Evolutionary conservation across 2,888 invertebrate species (phyloP).

Genomic region (Volucella inflata): DNA sequence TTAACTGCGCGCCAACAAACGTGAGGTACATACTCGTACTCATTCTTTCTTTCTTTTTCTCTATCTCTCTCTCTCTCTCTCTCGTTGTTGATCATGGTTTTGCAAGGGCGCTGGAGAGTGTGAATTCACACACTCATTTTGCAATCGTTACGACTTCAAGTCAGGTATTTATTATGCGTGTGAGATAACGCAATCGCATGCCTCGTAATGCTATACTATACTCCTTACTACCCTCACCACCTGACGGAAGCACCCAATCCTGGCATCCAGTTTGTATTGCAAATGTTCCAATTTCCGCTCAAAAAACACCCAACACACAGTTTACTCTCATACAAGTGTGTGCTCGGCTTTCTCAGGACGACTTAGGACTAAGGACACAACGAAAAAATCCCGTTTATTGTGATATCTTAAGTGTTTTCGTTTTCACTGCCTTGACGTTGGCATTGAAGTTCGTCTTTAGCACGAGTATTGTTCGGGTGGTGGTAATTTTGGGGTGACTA

Average conservation of each 20-base stretch:
- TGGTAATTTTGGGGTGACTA: neutral
- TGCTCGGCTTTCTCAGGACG: too few species aligned
- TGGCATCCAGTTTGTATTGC: constrained; percentile 63
- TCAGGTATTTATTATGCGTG: constrained; percentile 75
- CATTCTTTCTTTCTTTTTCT: neutral
- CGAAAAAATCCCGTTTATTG: constrained; percentile 67
- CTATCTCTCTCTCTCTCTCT: neutral
- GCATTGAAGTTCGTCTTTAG: constrained; percentile 36
- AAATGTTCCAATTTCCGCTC: constrained; percentile 72
- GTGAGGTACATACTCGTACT: neutral
- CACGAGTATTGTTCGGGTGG: neutral
- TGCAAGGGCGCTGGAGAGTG: constrained; percentile 23
- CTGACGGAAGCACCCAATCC: constrained; percentile 5
- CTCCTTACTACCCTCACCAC: neutral
- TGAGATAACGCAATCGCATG: constrained; percentile 68
- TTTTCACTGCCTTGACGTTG: constrained; percentile 40
- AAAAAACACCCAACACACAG: constrained; percentile 5
- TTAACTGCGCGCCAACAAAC: constrained; percentile 67
- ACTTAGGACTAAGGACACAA: constrained; percentile 44
- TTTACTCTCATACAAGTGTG: too few species aligned
- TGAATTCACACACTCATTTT: constrained; percentile 72
- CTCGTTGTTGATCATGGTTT: neutral
- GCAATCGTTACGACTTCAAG: constrained; percentile 72
- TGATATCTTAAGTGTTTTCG: constrained; percentile 73
- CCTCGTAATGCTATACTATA: constrained; percentile 22